A percentile compares a stretch with the other conserved stretches of the same genome.
phyloP scores from a whole-genome alignment of 2,113 vertebrate genomes.

The Mirza zaza region DNA sequence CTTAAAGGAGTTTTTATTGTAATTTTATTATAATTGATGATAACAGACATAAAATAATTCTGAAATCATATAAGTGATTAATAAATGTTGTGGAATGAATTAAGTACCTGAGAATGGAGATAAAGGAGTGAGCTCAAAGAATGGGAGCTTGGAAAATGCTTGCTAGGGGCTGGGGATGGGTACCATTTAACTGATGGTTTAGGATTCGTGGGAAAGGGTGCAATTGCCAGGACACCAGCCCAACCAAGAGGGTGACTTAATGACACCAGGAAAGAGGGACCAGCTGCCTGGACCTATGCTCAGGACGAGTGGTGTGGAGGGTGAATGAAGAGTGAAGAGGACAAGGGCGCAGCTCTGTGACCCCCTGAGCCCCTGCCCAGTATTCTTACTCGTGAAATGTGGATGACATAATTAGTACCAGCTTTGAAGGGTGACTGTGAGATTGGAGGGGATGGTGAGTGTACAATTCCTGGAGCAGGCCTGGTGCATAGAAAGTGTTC shows the following conservation, averaged over 20 bases:
- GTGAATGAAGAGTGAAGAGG: too few species aligned
- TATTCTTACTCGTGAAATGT: accelerated
- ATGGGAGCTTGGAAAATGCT: background rate
- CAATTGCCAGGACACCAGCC: background rate
- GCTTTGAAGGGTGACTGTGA: background rate
- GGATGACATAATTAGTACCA: accelerated
- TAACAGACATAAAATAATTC: background rate
- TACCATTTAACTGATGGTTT: background rate
- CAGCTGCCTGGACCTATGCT: background rate
- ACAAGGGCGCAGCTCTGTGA: too few species aligned
- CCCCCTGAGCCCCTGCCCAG: background rate
- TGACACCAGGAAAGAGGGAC: background rate
- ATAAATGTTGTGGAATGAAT: background rate
- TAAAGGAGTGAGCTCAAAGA: background rate
- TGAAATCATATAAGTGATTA: background rate
- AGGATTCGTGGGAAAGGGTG: background rate
- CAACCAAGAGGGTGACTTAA: accelerated
- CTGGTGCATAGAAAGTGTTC: background rate
- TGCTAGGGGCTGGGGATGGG: background rate
- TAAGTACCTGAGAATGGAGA: background rate
- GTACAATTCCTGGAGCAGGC: too few species aligned
- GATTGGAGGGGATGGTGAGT: accelerated
- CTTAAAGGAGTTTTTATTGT: conserved; percentile 7
- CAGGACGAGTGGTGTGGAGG: accelerated
- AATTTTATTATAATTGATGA: background rate